Conservation (phyloP, 2,888 invertebrate species). For the Conops quadrifasciatus region DNA sequence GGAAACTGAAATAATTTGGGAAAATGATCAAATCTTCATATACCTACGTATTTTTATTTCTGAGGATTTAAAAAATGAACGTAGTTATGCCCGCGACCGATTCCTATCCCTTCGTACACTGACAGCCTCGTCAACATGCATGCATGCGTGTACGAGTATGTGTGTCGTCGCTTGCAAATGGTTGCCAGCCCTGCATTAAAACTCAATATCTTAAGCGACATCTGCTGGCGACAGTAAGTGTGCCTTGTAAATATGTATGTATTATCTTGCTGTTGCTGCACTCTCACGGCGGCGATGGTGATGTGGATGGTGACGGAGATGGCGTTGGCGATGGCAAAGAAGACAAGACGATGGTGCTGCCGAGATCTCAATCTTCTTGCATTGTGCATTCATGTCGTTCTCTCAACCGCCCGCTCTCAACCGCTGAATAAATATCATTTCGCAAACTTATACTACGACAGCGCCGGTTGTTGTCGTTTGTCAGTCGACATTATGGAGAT, state of each 20-base stretch:
- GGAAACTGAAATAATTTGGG: no score
- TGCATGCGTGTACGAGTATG: no score
- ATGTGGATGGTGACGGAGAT: neutral
- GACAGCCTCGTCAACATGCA: no score
- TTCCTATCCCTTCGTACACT: no score
- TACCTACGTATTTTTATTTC: no score
- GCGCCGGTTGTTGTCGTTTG: neutral
- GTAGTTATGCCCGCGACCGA: no score
- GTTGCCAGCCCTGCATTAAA: neutral
- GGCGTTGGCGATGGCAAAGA: no score
- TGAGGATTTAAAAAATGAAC: no score
- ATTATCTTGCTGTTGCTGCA: neutral
- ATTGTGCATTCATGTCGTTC: neutral
- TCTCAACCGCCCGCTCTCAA: neutral
- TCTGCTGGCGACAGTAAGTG: conserved; percentile 14
- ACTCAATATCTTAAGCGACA: neutral
- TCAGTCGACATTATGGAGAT: conserved; percentile 15
- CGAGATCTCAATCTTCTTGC: neutral
- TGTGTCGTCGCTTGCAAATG: no score
- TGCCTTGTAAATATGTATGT: neutral
- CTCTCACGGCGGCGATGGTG: neutral
- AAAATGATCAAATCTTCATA: no score
- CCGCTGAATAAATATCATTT: conserved; percentile 10
- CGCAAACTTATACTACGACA: conserved; percentile 15
- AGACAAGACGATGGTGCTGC: no score